A percentile compares a stretch with the other conserved stretches of the same genome.
Evolutionary conservation across 2,888 invertebrate species (phyloP).

Genomic region (Cyrtodaria siliqua): DNA sequence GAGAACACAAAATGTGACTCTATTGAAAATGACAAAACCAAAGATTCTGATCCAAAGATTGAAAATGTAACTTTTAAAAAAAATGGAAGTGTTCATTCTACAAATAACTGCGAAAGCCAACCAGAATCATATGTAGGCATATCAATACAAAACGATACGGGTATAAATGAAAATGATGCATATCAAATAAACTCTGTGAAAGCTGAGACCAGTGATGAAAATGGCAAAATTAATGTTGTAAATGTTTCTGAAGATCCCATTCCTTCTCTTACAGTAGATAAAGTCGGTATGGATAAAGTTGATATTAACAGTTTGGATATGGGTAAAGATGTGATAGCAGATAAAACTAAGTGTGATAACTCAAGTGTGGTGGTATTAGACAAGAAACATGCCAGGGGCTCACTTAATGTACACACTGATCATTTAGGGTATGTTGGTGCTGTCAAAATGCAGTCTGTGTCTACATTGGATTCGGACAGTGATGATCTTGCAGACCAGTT

Average conservation of each 20-base stretch:
- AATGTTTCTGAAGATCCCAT: neutral
- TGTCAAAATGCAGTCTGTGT: slow-evolving; percentile 50
- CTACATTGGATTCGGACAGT: slow-evolving; percentile 45
- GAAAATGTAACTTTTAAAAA: neutral
- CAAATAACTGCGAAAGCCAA: too few relatives aligned
- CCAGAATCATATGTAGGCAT: too few relatives aligned
- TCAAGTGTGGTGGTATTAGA: too few relatives aligned
- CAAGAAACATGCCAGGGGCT: too few relatives aligned
- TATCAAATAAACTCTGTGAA: too few relatives aligned
- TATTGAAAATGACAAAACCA: neutral
- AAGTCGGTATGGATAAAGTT: neutral
- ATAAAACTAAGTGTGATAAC: too few relatives aligned
- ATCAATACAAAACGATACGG: too few relatives aligned
- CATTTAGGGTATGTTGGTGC: neutral
- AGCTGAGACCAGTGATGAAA: neutral
- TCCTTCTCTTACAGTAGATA: neutral
- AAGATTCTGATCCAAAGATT: neutral
- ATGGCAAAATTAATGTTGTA: neutral
- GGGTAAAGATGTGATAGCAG: too few relatives aligned
- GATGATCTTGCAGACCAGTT: slow-evolving; percentile 47
- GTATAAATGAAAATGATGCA: too few relatives aligned
- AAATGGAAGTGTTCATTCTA: too few relatives aligned
- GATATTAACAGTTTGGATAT: neutral
- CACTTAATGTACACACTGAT: too few relatives aligned
- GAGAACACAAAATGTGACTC: slow-evolving; percentile 1